Evolutionary conservation across 2,797 vertebrate genomes (phyloP).

Genomic region (Eulemur albifrons): DNA sequence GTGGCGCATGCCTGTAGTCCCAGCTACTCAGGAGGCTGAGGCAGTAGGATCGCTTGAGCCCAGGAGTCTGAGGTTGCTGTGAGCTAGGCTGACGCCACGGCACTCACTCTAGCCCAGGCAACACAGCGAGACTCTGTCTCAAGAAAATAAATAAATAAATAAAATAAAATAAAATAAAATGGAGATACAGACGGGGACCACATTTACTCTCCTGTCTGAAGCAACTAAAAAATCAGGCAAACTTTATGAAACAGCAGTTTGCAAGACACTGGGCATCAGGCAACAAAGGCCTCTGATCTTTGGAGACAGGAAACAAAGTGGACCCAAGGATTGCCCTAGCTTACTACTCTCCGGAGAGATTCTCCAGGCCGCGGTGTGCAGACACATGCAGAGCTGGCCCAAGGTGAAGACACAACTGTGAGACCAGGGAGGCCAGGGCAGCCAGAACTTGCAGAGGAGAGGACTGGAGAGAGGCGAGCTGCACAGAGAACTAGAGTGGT

Average conservation of each 20-base stretch:
- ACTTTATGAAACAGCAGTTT: not conserved
- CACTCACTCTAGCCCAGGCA: too few relatives aligned
- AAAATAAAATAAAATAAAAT: not conserved
- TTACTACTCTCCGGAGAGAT: not conserved
- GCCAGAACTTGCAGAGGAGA: not conserved
- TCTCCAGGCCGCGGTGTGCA: not conserved
- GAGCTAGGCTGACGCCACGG: too few relatives aligned
- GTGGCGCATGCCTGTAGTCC: too few relatives aligned
- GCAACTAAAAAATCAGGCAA: not conserved
- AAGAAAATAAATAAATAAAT: too few relatives aligned
- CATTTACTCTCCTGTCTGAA: not conserved
- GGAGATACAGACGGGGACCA: not conserved
- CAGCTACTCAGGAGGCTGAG: too few relatives aligned
- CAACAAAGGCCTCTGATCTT: not conserved
- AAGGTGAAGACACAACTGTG: not conserved
- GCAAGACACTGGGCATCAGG: not conserved
- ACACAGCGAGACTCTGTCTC: too few relatives aligned
- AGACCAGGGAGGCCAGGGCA: not conserved
- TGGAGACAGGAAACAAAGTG: not conserved
- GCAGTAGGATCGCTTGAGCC: too few relatives aligned
- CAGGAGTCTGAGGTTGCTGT: too few relatives aligned
- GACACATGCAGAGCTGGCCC: not conserved
- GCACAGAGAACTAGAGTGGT: not conserved
- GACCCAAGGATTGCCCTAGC: not conserved
- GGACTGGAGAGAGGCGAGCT: not conserved